These are phyloP conservation scores for Alligator sinensis DNA, from an alignment of 2,113 vertebrate genomes.

Conservation along the genomic window DNA sequence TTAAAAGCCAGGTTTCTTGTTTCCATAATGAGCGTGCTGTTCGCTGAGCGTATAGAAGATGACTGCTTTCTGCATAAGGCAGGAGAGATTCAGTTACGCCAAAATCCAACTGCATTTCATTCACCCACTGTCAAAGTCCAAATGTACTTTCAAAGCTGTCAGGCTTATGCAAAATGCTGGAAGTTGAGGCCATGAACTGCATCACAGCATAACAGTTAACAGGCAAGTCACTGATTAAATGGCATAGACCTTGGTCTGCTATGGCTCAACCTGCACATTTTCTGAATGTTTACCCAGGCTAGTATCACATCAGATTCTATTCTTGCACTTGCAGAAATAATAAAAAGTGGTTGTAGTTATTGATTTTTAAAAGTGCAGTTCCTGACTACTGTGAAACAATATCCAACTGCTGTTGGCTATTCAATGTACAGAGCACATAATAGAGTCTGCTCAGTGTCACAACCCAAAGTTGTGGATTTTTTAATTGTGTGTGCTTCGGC, in stretches of 20 bases:
- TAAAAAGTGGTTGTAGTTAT: background rate
- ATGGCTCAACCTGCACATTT: background rate
- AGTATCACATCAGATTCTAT: background rate
- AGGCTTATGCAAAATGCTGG: background rate
- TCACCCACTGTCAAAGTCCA: background rate
- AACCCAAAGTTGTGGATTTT: no score
- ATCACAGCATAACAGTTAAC: background rate
- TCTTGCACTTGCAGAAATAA: background rate
- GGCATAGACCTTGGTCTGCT: background rate
- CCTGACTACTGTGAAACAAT: no score
- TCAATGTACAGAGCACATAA: no score
- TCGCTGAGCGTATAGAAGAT: background rate
- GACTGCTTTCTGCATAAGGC: background rate
- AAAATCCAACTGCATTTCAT: background rate
- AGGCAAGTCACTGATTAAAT: background rate
- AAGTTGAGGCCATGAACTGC: background rate
- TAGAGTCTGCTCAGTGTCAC: no score
- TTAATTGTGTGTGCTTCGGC: no score
- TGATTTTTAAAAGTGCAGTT: background rate
- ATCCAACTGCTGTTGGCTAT: no score
- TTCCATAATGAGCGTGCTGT: slow-evolving; percentile 1
- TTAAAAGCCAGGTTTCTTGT: background rate
- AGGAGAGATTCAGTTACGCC: background rate
- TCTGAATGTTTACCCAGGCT: background rate
- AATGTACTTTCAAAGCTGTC: background rate